Base-by-base conservation (phyloP, 2,797 vertebrate species). In the Clarias pachynema region DNA sequence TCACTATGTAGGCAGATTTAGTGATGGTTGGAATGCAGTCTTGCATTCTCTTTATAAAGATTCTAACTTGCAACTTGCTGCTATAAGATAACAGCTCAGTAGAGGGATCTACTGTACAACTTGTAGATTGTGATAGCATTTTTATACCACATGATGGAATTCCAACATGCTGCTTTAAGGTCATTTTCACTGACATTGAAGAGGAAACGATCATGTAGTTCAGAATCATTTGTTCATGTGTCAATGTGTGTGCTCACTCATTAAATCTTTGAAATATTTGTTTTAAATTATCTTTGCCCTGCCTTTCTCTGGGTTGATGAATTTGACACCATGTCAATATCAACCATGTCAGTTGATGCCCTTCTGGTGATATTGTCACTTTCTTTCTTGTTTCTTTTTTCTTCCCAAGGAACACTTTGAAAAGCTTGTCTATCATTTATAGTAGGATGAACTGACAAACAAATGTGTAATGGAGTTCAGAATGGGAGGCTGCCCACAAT, bases 361-460 rank as follows among this genome's bases (percentile, higher is more conserved):
- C 94, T 96, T 96, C 95, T 93, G 95, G 93, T 94, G 94, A 96
- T 95, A 95, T 95, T 96, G 95, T 96, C 94, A 95, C 95, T 95
- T 95, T 96, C 95, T 94, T 94, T 74, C 73, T 53, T 66, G 65
- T 82, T 37, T 37, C 18, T 56, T 70, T 79, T 86, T 79, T 95
- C 94, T 96, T 96, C 95, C 95, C 95, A 92, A 92, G 94, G 94
- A 95, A 95, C 94, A 95, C 93, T 95, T 95, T 95, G 95, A 96
- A 96, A 96, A 95, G 96, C 96, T 95, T 95, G 95, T 95, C 96
- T 95, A 95, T 96, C 96, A 96, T 97, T 98, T 97, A 97, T 97
- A 97, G 95, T 96, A 97, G 96, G 96, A 96, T 97, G 97, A 97
- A 98, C 96, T 96, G 94, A 97, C 96, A 97, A 97, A 97, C 96